These are phyloP conservation scores for Antheraea pernyi DNA, from an alignment of 1,140 invertebrate species.

Conservation along the genomic window DNA sequence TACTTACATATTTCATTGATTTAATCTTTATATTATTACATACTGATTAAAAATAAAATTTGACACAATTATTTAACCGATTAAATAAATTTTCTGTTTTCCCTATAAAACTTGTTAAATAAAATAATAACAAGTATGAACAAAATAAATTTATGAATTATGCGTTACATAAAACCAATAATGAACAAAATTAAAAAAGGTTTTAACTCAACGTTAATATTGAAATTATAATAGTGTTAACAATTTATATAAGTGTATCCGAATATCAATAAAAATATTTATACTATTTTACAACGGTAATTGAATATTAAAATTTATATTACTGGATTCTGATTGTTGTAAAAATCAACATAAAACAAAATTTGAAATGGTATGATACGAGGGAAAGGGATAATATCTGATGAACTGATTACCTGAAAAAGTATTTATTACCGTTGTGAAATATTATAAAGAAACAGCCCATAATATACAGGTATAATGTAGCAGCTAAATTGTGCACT, in stretches of 20 bases:
- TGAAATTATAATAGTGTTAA: background rate
- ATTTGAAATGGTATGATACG: background rate
- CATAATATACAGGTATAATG: slow-evolving; percentile 28
- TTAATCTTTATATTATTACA: no score
- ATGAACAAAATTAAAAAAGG: no score
- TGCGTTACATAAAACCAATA: no score
- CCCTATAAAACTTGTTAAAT: no score
- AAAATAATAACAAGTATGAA: no score
- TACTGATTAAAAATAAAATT: no score
- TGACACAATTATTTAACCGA: no score
- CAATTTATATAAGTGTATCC: slow-evolving; percentile 11
- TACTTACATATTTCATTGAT: no score
- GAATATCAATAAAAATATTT: slow-evolving; percentile 21
- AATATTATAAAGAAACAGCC: slow-evolving; percentile 17
- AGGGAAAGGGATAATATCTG: background rate
- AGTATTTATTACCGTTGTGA: slow-evolving; percentile 5
- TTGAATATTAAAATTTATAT: background rate
- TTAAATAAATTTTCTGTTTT: no score
- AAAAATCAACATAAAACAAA: background rate
- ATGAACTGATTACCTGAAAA: background rate
- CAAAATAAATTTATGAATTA: no score
- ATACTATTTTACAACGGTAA: slow-evolving; percentile 9
- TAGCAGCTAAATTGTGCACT: slow-evolving; percentile 23
- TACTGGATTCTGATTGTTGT: background rate
- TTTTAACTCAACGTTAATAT: no score